Base-by-base conservation (phyloP, 1,140 invertebrate species). In the Drosophila ironensis region DNA sequence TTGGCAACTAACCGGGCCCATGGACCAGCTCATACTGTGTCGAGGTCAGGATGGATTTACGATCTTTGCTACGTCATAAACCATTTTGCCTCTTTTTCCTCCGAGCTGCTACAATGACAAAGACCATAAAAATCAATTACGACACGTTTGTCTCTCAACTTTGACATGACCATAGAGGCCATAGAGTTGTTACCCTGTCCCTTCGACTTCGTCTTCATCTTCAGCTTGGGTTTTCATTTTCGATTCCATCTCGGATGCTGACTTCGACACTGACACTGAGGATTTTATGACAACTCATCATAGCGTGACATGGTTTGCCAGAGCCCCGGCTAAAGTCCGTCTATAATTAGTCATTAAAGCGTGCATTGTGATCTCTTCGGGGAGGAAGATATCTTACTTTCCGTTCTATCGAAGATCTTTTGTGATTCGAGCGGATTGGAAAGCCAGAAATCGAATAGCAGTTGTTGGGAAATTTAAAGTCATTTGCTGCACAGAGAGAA, bases 231-330 rank as follows among this genome's bases (percentile, higher is more conserved):
- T 44, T n/a, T 42, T 42, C 56, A 57, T 60, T 37, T 60, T 12
- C 17, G 35, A 14, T 37, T 16, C 8, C 33, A 37, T 37, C 33
- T 37, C 33, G 7, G 14, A 42, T 9, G 25, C 25, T 24, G 42
- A 42, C 46, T 61, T 6, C 35, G 40, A 42, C 57, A n/a, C 61
- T 54, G 64, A 68, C 75, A 56, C 57, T 86, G 80, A 80, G 75
- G 61, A 86, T 87, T 86, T 86, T 86, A 86, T 86, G 80, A 86
- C 80, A 86, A 87, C 74, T 86, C 80, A 86, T 86, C 80, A 86
- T 86, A 80, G 80, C 80, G 71, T 86, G 80, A 86, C 80, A 87
- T 60, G 57, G 48, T 71, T 45, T 24, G 51, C 46, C n/a, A 40
- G 40, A 22, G 52, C 52, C 60, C 40, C 54, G 63, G 51, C 63